Evolutionary conservation across 2,888 invertebrate species (phyloP).

Genomic region (Cecidostiba fungosa): DNA sequence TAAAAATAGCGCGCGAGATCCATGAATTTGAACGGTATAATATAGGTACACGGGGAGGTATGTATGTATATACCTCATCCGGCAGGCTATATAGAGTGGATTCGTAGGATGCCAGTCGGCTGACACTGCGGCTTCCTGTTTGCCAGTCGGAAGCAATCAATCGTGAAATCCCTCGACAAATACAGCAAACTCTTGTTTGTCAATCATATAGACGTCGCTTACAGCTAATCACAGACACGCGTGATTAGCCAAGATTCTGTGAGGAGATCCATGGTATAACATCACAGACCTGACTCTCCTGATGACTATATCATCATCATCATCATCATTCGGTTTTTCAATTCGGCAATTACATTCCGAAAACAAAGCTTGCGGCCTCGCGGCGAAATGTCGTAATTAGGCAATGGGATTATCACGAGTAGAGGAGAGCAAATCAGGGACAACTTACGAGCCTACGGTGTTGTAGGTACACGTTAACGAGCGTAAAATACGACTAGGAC

Average conservation of each 20-base stretch:
- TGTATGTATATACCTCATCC: not conserved
- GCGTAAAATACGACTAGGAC: slow-evolving; percentile 64
- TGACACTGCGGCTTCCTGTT: slow-evolving; percentile 71
- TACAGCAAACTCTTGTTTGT: slow-evolving; percentile 69
- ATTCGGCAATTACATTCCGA: not conserved
- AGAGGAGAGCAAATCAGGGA: slow-evolving; percentile 57
- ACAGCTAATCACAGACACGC: slow-evolving; percentile 58
- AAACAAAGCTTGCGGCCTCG: slow-evolving; percentile 3
- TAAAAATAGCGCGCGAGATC: not conserved
- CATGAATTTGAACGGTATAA: not conserved
- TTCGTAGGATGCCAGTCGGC: slow-evolving; percentile 23
- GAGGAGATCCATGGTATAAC: not conserved
- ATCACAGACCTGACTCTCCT: too few relatives aligned
- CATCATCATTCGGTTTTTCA: too few relatives aligned
- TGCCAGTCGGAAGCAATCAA: slow-evolving; percentile 78
- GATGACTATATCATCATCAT: too few relatives aligned
- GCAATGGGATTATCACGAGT: slow-evolving; percentile 54
- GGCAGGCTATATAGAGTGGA: not conserved
- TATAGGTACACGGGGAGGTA: too few relatives aligned
- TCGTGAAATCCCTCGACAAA: slow-evolving; percentile 75
- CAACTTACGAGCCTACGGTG: slow-evolving; percentile 54
- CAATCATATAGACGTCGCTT: slow-evolving; percentile 66
- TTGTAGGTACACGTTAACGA: slow-evolving; percentile 55
- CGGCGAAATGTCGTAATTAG: slow-evolving; percentile 50
- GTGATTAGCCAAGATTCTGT: slow-evolving; percentile 53